Base-by-base conservation (phyloP, 2,888 invertebrate species). In the Drosophila prolongata region DNA sequence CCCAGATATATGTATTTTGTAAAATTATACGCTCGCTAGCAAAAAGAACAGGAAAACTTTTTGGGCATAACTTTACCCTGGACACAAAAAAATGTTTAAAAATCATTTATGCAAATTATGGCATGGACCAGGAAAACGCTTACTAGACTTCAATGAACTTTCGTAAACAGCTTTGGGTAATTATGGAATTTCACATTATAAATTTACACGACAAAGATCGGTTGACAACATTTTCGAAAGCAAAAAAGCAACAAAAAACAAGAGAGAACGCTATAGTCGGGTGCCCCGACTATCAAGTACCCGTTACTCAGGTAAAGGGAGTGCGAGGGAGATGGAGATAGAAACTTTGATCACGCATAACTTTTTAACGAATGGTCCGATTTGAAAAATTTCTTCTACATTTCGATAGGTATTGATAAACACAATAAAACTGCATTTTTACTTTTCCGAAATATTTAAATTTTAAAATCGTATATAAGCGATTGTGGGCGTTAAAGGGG, bases 101-200 rank as follows among this genome's bases (percentile, higher is more conserved):
- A 78, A 67, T 60, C 62, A 69, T 71, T 81, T 87, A 84, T 84
- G 87, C 37, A 78, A 86, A 86, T 79, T 64, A 24, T 6, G n/a
- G 3, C 49, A 42, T 64, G 35, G 47, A 8, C 19, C 46, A 47
- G 11, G 16, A 62, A 34, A 55, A 50, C 9, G 46, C 30, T 71
- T 62, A 58, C 60, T 62, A 67, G 62, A 68, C 65, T 62, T 72
- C 2, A 27, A 59, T 53, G 44, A 43, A 69, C 66, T 64, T 60
- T 59, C 27, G 14, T 14, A 58, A 43, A 16, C 9, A 46, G 43
- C 37, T 30, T 9, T 24, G 11, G 47, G 37, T 79, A 79, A 80
- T 86, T 86, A 71, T 57, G 62, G 66, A 58, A 66, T 49, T 46
- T 40, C n/a, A 42, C 50, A 78, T 77, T 71, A 59, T 8, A 70